phyloP scores from a whole-genome alignment of 2,888 invertebrate genomes.

The Altica lythri region DNA sequence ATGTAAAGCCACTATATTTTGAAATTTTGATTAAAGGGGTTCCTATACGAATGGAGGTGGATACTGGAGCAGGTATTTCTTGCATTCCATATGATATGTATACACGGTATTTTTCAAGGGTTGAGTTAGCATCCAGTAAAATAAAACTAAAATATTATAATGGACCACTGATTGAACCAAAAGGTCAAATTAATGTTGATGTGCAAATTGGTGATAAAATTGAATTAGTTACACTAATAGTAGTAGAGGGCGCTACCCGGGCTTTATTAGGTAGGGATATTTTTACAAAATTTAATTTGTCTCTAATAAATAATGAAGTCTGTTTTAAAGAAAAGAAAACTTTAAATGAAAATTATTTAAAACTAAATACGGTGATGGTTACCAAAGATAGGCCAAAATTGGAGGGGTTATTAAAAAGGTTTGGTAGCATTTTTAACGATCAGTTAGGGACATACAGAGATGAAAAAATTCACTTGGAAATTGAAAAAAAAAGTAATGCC shows the following conservation, averaged over 20 bases:
- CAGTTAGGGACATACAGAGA: slow-evolving; percentile 15
- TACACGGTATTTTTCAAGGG: background rate
- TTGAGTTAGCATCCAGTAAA: slow-evolving; percentile 3
- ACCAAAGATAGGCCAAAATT: no score
- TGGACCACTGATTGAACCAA: background rate
- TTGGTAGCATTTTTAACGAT: slow-evolving; percentile 8
- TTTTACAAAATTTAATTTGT: slow-evolving; percentile 2
- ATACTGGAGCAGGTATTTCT: slow-evolving; percentile 16
- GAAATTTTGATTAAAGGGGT: background rate
- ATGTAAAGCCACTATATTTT: slow-evolving; percentile 3
- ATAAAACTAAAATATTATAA: slow-evolving; percentile 4
- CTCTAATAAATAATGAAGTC: background rate
- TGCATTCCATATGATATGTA: slow-evolving; percentile 9
- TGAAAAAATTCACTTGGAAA: slow-evolving; percentile 15
- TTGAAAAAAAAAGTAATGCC: slow-evolving; percentile 12
- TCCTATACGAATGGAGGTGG: slow-evolving; percentile 7
- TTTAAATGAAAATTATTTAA: no score
- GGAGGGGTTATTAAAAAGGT: slow-evolving; percentile 6
- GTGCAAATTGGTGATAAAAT: background rate
- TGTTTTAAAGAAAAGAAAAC: background rate
- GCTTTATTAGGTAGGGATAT: slow-evolving; percentile 14
- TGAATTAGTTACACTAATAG: background rate
- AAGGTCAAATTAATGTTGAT: background rate
- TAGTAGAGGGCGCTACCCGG: background rate
- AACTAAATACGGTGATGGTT: no score